Conservation (phyloP, 2,888 invertebrate genomes). For the Tetragnatha montana region DNA sequence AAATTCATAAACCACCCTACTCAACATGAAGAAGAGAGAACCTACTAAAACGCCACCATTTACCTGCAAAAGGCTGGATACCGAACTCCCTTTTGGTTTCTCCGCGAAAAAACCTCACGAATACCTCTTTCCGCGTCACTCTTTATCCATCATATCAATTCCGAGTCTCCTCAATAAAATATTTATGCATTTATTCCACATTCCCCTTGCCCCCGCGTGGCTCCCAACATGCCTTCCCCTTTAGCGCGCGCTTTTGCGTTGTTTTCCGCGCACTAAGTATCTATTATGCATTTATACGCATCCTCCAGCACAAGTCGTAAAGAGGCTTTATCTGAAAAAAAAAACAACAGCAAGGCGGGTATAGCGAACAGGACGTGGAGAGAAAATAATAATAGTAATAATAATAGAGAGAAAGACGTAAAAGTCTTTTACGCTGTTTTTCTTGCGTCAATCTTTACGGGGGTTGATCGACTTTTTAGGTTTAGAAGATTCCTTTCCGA, state of each 20-base stretch:
- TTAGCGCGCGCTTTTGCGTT: neutral
- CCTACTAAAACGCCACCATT: too few species aligned
- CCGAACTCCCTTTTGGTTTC: too few species aligned
- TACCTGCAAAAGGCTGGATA: too few species aligned
- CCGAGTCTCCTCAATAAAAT: neutral
- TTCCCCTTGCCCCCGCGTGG: neutral
- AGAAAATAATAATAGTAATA: conserved; percentile 4
- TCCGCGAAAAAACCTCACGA: too few species aligned
- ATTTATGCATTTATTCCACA: neutral
- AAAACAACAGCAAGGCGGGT: neutral
- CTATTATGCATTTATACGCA: neutral
- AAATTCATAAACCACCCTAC: too few species aligned
- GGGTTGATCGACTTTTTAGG: conserved; percentile 54
- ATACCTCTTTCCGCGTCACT: too few species aligned
- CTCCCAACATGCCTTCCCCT: neutral
- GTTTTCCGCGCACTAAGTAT: neutral
- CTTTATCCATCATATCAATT: neutral
- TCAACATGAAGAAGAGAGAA: too few species aligned
- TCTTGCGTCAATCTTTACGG: conserved; percentile 58
- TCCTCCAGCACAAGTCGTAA: neutral
- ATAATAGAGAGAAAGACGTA: conserved; percentile 25
- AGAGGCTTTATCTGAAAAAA: neutral
- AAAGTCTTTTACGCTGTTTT: conserved; percentile 54
- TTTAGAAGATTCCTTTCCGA: conserved; percentile 42
- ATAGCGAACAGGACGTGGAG: neutral